phyloP scores from a whole-genome alignment of 2,888 invertebrate species.

The Trypoxylon attenuatum region DNA sequence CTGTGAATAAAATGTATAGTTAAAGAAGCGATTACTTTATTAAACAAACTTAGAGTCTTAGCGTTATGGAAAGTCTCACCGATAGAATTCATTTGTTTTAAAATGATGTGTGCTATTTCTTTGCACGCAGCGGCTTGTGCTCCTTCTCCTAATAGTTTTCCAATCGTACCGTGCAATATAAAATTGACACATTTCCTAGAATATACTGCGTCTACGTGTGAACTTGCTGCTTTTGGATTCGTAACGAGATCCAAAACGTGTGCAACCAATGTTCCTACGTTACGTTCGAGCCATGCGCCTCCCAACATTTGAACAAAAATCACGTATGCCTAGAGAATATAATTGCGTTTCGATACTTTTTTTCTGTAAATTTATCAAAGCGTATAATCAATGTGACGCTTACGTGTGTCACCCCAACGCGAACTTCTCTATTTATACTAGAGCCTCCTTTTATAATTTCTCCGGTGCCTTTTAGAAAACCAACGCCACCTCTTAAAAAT shows the following conservation, averaged over 20 bases:
- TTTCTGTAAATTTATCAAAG: no score
- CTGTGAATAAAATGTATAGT: conserved; percentile 69
- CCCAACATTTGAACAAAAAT: conserved; percentile 96
- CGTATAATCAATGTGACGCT: no score
- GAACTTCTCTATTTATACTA: conserved; percentile 94
- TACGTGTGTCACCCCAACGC: conserved; percentile 98
- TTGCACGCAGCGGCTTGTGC: conserved; percentile 97
- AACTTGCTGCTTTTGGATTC: conserved; percentile 95
- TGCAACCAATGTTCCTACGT: conserved; percentile 88
- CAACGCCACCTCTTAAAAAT: conserved; percentile 94
- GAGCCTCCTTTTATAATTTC: conserved; percentile 97
- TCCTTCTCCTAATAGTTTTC: conserved; percentile 96
- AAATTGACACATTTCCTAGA: conserved; percentile 98
- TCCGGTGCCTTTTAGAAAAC: conserved; percentile 93
- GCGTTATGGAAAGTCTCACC: conserved; percentile 64
- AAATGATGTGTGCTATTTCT: conserved; percentile 92
- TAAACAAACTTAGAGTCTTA: not conserved
- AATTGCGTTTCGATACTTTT: conserved; percentile 7
- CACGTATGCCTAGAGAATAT: conserved; percentile 87
- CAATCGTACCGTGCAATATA: conserved; percentile 92
- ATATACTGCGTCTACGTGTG: conserved; percentile 98
- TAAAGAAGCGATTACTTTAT: conserved; percentile 1
- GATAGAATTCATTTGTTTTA: conserved; percentile 96
- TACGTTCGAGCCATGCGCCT: conserved; percentile 94
- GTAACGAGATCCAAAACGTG: conserved; percentile 96